Percentiles rank a stretch among this genome's conserved stretches.
phyloP scores from a whole-genome alignment of 2,113 vertebrate genomes.

The Terrapene triunguis region DNA sequence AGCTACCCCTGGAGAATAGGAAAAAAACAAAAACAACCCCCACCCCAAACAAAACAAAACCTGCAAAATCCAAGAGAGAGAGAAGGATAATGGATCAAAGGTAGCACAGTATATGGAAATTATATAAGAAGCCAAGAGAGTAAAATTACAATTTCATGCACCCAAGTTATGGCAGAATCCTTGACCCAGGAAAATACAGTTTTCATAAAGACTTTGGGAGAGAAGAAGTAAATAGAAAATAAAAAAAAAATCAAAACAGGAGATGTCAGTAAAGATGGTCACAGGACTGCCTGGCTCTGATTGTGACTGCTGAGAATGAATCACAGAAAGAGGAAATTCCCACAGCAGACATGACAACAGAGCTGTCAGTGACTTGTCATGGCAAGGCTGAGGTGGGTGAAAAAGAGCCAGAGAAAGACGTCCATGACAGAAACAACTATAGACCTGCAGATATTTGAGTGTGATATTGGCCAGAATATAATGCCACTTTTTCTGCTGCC shows the following conservation, averaged over 20 bases:
- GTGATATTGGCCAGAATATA: neutral
- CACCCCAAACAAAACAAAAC: neutral
- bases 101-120: neutral
- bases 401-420: neutral
- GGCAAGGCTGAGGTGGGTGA: conserved; percentile 23
- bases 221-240: neutral
- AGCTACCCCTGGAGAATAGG: neutral
- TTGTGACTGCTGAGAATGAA: conserved; percentile 19
- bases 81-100: neutral
- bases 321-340: conserved; percentile 45
- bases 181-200: conserved; percentile 3
- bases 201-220: conserved; percentile 24
- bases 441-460: neutral
- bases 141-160: conserved; percentile 15
- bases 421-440: neutral
- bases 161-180: neutral
- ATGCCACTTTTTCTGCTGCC: neutral
- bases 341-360: conserved; percentile 30
- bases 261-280: conserved; percentile 33
- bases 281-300: neutral
- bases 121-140: neutral
- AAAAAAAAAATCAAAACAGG: conserved; percentile 30
- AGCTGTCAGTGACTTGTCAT: conserved; percentile 36
- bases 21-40: neutral
- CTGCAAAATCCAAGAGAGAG: neutral